Percentiles rank a stretch among this genome's conserved stretches.
phyloP scores from a whole-genome alignment of 2,888 invertebrate species.

The Rhagophthalmus giganteus region DNA sequence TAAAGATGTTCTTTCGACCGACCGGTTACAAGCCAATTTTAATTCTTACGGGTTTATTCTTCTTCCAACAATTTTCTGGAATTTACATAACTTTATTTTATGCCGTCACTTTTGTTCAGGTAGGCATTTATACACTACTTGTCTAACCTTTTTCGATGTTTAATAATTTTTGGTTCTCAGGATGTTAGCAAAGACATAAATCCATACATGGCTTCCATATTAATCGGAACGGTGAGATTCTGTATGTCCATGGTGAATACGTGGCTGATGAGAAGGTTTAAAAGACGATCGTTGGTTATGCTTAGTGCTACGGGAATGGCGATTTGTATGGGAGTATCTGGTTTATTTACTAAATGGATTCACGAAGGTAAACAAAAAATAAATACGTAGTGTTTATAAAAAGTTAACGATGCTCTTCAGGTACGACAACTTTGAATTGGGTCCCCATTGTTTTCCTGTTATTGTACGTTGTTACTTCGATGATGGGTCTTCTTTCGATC shows the following conservation, averaged over 20 bases:
- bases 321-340: slow-evolving; percentile 61
- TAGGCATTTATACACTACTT: slow-evolving; percentile 40
- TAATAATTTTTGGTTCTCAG: slow-evolving; percentile 42
- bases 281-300: slow-evolving; percentile 59
- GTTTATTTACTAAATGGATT: slow-evolving; percentile 59
- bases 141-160: not conserved
- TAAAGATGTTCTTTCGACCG: slow-evolving; percentile 57
- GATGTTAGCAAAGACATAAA: slow-evolving; percentile 59
- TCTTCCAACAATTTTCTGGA: slow-evolving; percentile 64
- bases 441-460: slow-evolving; percentile 59
- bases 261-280: slow-evolving; percentile 59
- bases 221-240: slow-evolving; percentile 61
- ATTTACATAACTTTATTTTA: slow-evolving; percentile 66
- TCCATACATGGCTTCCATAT: slow-evolving; percentile 60
- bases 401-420: slow-evolving; percentile 27
- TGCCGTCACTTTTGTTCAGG: slow-evolving; percentile 63
- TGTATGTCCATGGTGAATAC: slow-evolving; percentile 63
- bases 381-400: not conserved
- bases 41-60: slow-evolving; percentile 60
- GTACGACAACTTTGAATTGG: slow-evolving; percentile 50
- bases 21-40: slow-evolving; percentile 63
- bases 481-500: slow-evolving; percentile 63
- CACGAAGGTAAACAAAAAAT: slow-evolving; percentile 47
- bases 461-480: slow-evolving; percentile 62
- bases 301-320: slow-evolving; percentile 61